Base-by-base conservation (phyloP, 2,888 invertebrate species). In the Chorisops tibialis region DNA sequence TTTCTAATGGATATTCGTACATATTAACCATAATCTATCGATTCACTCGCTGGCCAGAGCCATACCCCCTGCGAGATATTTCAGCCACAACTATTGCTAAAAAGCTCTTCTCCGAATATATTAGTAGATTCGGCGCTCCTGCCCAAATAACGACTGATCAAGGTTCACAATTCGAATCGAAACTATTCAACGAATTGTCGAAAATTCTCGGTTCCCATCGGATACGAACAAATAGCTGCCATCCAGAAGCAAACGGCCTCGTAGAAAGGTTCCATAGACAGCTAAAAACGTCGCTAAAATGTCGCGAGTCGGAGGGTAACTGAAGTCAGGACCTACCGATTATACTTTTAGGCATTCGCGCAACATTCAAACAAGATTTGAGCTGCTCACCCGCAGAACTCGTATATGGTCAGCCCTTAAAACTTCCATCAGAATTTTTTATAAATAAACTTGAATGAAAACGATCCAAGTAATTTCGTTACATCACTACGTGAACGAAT, bases 241-340 rank as follows among this genome's bases (percentile, higher is more conserved):
- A 75, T 61, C 72, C 76, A 14, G 65, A 68, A 41, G 66, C 72
- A 0, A 76, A 78, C 49, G 75, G 75, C 1, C 67, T 74, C 63
- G 68, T 78, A 2, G 75, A 78, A 62, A 61, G 75, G 6, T 69
- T 73, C 49, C 77, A 79, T 62, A 65, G 77, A 2, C 68, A 69
- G 19, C 62, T 77, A 60, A 78, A 74, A 67, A 69, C 74, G 0
- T 71, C 77, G 0, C 62, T 74, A 22, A 68, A 30, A 48, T 66
- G 7, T 24, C 24, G 7, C 7, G 4, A 7, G 4, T 24, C 24
- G 24, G 24, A 24, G 24, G 4, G 11, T 11, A 14, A 18, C 5
- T 45, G 45, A 18, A 45, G 16, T 18, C 16, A 14, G 19, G 45
- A 16, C 14, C 45, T 63, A 30, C 59, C 62, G 11, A 52, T 63